Conservation (phyloP, 2,888 invertebrate genomes). For the Patella depressa region DNA sequence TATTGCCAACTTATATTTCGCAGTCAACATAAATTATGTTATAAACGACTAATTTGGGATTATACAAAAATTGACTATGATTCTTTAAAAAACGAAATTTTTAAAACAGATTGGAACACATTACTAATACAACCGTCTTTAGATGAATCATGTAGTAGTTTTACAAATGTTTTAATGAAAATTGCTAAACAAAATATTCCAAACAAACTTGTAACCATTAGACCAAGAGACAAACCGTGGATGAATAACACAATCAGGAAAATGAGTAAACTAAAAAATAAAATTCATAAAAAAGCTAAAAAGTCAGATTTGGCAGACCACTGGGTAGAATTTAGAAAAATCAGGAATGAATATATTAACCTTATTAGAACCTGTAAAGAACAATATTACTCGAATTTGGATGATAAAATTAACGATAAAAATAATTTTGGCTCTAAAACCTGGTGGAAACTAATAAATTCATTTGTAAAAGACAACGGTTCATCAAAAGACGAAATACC, state of each 20-base stretch:
- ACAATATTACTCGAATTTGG: not conserved
- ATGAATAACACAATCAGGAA: constrained; percentile 2
- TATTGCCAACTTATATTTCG: not conserved
- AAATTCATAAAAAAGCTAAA: constrained; percentile 3
- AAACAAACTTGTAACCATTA: not conserved
- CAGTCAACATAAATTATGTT: not conserved
- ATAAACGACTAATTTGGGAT: not conserved
- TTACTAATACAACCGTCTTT: not conserved
- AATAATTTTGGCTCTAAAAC: not conserved
- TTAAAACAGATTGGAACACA: not conserved
- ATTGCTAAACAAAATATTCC: constrained; percentile 1
- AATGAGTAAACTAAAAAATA: not conserved
- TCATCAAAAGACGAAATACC: not conserved
- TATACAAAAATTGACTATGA: constrained; percentile 2
- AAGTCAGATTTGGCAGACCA: not conserved
- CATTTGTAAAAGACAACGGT: not conserved
- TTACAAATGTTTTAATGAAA: not conserved
- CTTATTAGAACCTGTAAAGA: constrained; percentile 3
- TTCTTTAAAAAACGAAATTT: not conserved
- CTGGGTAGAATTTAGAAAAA: not conserved
- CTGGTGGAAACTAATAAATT: constrained; percentile 3
- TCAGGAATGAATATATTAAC: constrained; percentile 1
- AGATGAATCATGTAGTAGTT: not conserved
- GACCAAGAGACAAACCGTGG: not conserved
- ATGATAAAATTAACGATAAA: not conserved